A percentile compares a stretch with the other conserved stretches of the same genome.
Evolutionary conservation across 2,113 vertebrate species (phyloP).

Genomic region (Trachemys scripta): DNA sequence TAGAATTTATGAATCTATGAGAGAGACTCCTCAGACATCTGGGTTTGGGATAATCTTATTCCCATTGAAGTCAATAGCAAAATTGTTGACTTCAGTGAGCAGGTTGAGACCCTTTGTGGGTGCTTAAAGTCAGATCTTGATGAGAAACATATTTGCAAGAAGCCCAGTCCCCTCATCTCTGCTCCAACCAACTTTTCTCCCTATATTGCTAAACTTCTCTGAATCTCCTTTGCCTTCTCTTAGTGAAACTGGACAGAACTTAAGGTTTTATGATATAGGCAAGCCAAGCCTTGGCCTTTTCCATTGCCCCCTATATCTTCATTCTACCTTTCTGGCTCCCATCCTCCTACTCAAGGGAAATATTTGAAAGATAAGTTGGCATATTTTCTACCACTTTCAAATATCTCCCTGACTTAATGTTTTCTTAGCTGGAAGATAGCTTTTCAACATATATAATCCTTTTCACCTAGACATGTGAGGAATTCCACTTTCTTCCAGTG

Average conservation of each 20-base stretch:
- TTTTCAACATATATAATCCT: slow-evolving; percentile 62
- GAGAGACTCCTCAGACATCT: neutral
- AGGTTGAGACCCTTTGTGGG: neutral
- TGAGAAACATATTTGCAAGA: neutral
- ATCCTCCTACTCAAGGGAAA: slow-evolving; percentile 61
- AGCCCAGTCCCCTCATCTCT: neutral
- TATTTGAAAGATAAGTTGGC: slow-evolving; percentile 67
- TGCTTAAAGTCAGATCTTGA: neutral
- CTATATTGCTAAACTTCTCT: neutral
- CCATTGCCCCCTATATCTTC: slow-evolving; percentile 2
- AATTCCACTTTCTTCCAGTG: slow-evolving; percentile 74
- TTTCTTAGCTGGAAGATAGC: slow-evolving; percentile 77
- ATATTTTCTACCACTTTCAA: slow-evolving; percentile 67
- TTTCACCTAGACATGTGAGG: slow-evolving; percentile 71
- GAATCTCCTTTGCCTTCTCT: neutral
- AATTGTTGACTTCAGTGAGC: neutral
- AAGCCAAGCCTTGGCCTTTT: neutral
- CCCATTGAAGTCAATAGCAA: neutral
- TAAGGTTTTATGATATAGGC: neutral
- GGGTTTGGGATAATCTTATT: neutral
- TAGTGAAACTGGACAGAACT: neutral
- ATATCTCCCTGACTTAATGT: slow-evolving; percentile 63
- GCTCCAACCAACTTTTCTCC: neutral
- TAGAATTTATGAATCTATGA: neutral
- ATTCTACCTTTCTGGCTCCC: neutral